Evolutionary conservation across 92 coral and sea anemone species (phyloP), one percentile per base, ranked within the genome.

Genomic region (Montipora capitata): DNA sequence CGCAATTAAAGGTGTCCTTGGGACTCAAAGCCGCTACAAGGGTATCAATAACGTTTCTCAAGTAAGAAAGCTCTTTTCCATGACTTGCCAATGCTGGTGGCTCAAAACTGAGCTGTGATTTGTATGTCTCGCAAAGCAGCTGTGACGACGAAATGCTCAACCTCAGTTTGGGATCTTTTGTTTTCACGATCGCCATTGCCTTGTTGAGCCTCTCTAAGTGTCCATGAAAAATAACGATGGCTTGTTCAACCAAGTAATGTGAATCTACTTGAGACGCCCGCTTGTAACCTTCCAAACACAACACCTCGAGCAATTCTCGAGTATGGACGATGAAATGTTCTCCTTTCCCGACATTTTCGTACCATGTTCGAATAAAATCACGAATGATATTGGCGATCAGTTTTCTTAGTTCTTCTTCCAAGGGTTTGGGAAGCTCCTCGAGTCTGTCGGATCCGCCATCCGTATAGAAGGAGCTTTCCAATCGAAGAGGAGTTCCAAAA

Each of bases 351-450:
- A 97, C 99, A 80, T 97, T 92, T 17, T 91, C 72, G 83, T 88
- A 97, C 99, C 99, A 97, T 3, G 97, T 77, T 10, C 83, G 77
- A 2, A 97, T 94, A 56, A 97, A 97, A 88, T 97, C 99, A 10
- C 95, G 91, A 56, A 90, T 72, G 39, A 96, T 88, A 63, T 97
- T 94, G 14, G 73, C 87, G 10, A 95, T 90, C 5, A 96, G 63
- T 61, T 73, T 84, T 68, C 92, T 90, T 15, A 96, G 51, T 48
- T 96, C 89, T 45, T 87, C 70, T 14, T 82, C 81, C 51, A 97
- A 67, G 11, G 97, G 91, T 13, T 91, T 86, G 2, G 99, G 98
- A 27, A 97, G 82, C 84, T 78, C 91, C n/a, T 83, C 68, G 20
- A 88, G 92, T 65, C 78, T 77, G 39, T 85, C 14, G n/a, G 67